Percentiles rank a stretch among this genome's conserved stretches.
These are phyloP conservation scores for Numida meleagris DNA, from an alignment of 2,113 vertebrate species.

Conservation along the genomic window DNA sequence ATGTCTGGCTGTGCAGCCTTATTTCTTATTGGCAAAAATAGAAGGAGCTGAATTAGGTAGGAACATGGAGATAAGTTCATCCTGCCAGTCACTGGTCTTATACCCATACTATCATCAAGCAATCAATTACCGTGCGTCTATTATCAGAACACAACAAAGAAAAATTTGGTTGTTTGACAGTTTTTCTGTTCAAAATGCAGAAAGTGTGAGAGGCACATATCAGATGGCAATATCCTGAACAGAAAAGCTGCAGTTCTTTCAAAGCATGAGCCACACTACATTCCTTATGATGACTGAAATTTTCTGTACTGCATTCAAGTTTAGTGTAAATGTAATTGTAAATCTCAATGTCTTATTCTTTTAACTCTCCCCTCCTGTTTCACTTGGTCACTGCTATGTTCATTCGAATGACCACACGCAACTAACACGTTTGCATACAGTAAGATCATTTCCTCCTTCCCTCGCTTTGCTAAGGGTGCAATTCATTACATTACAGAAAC, in stretches of 20 bases:
- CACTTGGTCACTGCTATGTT: not conserved
- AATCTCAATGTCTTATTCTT: not conserved
- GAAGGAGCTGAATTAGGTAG: not conserved
- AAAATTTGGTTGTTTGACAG: not conserved
- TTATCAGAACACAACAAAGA: not conserved
- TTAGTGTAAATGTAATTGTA: not conserved
- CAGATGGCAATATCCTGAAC: not conserved
- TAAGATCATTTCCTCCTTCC: constrained; percentile 13
- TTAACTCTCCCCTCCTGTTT: not conserved
- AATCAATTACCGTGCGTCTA: fast-evolving
- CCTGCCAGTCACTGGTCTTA: not conserved
- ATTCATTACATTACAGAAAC: not conserved
- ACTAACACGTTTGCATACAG: constrained; percentile 25
- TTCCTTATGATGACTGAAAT: not conserved
- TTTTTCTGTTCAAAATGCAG: not conserved
- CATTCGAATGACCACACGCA: not conserved
- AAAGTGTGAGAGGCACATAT: not conserved
- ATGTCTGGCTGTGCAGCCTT: not conserved
- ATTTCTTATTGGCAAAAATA: not conserved
- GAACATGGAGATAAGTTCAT: not conserved
- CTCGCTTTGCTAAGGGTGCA: not conserved
- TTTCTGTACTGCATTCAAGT: not conserved
- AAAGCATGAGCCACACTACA: not conserved
- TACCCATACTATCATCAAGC: not conserved
- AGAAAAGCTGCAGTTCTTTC: not conserved